phyloP scores from a whole-genome alignment of 2,113 vertebrate species.

The Elephas maximus region DNA sequence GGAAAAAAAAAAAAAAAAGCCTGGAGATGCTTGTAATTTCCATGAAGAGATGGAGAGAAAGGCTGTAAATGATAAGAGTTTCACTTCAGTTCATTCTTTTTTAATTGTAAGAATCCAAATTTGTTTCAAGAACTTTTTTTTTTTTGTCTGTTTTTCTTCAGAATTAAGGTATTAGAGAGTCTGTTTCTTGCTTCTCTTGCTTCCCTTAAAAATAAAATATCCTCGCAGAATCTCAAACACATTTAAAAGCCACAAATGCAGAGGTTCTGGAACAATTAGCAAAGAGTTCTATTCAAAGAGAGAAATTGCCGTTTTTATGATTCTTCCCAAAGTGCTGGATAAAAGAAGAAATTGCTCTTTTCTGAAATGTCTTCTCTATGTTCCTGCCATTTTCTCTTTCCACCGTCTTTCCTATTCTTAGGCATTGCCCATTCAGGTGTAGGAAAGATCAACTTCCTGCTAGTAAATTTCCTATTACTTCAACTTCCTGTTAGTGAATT shows the following conservation, averaged over 20 bases:
- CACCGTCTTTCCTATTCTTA: neutral
- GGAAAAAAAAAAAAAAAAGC: too few species aligned
- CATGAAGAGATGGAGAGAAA: neutral
- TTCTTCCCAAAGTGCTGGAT: constrained; percentile 25
- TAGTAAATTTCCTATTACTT: neutral
- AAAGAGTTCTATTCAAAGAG: neutral
- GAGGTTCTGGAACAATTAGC: constrained; percentile 37
- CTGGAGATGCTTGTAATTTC: neutral
- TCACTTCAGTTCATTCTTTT: constrained; percentile 17
- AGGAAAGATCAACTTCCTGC: neutral
- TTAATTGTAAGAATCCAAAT: constrained; percentile 24
- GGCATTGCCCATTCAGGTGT: neutral
- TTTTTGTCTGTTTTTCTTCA: constrained; percentile 50
- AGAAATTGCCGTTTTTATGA: constrained; percentile 28
- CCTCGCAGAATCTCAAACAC: constrained; percentile 17
- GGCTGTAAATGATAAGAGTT: neutral
- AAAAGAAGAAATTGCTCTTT: constrained; percentile 36
- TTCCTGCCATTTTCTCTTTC: neutral
- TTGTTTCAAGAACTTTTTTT: constrained; percentile 10
- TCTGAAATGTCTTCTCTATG: neutral
- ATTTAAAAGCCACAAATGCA: constrained; percentile 49
- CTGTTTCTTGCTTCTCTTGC: neutral
- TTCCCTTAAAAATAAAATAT: constrained; percentile 32
- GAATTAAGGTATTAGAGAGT: constrained; percentile 39
- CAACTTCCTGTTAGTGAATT: neutral